A percentile compares a stretch with the other conserved stretches of the same genome.
phyloP scores from a whole-genome alignment of 2,888 invertebrate species.

The Heliconius charithonia region DNA sequence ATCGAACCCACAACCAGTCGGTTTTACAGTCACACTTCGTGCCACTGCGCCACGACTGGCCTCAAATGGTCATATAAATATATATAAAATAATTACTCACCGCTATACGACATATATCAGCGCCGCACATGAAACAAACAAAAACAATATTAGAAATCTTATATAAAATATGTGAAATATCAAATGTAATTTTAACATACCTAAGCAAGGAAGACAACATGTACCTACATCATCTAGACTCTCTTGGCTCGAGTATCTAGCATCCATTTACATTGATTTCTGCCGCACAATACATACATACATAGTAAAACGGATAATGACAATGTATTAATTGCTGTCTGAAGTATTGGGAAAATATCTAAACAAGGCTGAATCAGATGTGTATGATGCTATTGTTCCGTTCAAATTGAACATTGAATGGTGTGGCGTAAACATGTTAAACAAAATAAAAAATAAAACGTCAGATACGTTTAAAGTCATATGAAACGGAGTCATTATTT shows the following conservation, averaged over 20 bases:
- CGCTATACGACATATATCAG: slow-evolving; percentile 61
- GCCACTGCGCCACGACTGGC: too few relatives aligned
- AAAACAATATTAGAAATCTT: slow-evolving; percentile 39
- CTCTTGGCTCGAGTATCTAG: slow-evolving; percentile 68
- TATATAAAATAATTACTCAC: slow-evolving; percentile 63
- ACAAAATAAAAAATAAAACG: slow-evolving; percentile 68
- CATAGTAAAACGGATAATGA: slow-evolving; percentile 40
- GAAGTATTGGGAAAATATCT: slow-evolving; percentile 62
- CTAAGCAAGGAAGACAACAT: slow-evolving; percentile 77
- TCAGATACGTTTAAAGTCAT: too few relatives aligned
- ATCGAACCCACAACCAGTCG: too few relatives aligned
- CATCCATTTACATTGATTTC: slow-evolving; percentile 64
- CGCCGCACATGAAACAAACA: slow-evolving; percentile 78
- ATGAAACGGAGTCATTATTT: background rate
- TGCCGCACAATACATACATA: slow-evolving; percentile 36
- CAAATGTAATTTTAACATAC: slow-evolving; percentile 48
- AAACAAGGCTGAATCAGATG: slow-evolving; percentile 62
- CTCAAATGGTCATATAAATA: too few relatives aligned
- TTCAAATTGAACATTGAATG: slow-evolving; percentile 67
- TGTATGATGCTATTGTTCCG: slow-evolving; percentile 74
- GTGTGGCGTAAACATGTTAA: slow-evolving; percentile 59
- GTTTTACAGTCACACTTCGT: too few relatives aligned
- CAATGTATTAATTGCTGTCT: slow-evolving; percentile 37
- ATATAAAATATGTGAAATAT: background rate
- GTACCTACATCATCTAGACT: slow-evolving; percentile 74